A percentile compares a stretch with the other conserved stretches of the same genome.
These are phyloP conservation scores for Rhinophrynus dorsalis DNA, from an alignment of 2,797 vertebrate species.

Conservation along the genomic window DNA sequence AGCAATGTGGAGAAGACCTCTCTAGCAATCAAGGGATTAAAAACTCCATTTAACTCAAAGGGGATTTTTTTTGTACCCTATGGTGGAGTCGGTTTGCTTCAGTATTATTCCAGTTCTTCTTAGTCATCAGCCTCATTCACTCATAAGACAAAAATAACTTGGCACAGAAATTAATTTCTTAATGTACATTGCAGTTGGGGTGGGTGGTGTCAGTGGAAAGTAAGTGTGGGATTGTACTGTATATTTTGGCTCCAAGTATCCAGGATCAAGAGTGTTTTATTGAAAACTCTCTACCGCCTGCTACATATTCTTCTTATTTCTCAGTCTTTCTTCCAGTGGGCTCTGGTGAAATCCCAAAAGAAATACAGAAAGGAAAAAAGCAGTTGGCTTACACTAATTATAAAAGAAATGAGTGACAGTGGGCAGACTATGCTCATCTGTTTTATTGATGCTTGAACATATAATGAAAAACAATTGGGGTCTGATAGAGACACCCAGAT, in stretches of 20 bases:
- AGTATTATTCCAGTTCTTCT: no score
- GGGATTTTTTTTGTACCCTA: no score
- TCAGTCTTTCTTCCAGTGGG: neutral
- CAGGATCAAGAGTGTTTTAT: neutral
- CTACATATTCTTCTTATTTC: neutral
- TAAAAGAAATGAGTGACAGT: no score
- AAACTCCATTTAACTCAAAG: no score
- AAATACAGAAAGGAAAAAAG: neutral
- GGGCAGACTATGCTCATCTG: no score
- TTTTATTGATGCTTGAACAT: no score
- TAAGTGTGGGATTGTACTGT: slow-evolving; percentile 20
- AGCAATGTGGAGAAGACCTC: no score
- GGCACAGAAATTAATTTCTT: slow-evolving; percentile 18
- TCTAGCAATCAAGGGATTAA: no score
- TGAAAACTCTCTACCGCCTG: neutral
- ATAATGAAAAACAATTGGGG: no score
- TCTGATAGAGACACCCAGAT: no score
- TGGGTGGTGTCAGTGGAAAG: slow-evolving; percentile 29
- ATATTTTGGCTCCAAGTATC: neutral
- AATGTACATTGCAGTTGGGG: slow-evolving; percentile 23
- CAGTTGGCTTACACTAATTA: neutral
- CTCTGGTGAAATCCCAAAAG: neutral
- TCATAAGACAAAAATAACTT: slow-evolving; percentile 12
- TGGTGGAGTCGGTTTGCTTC: no score
- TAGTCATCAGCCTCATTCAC: no score